A percentile compares a stretch with the other conserved stretches of the same genome.
phyloP scores from a whole-genome alignment of 2,888 invertebrate species.

The Lypha dubia region DNA sequence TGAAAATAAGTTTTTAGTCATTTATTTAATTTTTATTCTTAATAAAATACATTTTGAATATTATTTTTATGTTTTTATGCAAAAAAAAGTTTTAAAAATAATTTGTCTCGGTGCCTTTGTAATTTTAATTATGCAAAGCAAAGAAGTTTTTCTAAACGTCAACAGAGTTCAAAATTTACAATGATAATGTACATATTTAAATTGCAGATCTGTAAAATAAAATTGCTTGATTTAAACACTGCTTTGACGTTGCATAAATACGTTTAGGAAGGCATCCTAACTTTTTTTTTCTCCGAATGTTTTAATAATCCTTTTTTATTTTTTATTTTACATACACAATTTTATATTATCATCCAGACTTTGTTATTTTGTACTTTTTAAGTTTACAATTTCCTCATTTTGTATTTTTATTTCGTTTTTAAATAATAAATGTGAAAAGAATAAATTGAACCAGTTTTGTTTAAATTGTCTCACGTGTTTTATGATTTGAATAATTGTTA shows the following conservation, averaged over 20 bases:
- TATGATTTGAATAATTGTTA: not conserved
- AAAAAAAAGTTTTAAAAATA: too few relatives aligned
- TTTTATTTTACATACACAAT: not conserved
- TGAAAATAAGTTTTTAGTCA: constrained; percentile 40
- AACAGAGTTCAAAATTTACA: too few relatives aligned
- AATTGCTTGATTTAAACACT: too few relatives aligned
- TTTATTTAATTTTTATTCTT: constrained; percentile 9
- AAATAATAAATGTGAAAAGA: not conserved
- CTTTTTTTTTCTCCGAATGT: not conserved
- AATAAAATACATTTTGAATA: not conserved
- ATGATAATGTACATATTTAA: too few relatives aligned
- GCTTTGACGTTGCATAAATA: too few relatives aligned
- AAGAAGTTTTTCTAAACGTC: too few relatives aligned
- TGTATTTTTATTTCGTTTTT: not conserved
- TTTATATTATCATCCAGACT: not conserved
- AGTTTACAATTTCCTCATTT: not conserved
- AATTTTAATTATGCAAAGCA: too few relatives aligned
- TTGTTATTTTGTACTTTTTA: not conserved
- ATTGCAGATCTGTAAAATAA: too few relatives aligned
- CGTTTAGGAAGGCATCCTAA: too few relatives aligned
- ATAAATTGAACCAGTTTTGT: not conserved
- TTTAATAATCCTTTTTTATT: not conserved
- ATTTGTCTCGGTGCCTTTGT: too few relatives aligned
- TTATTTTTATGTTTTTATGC: not conserved
- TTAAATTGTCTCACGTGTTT: not conserved